Conservation (phyloP, 1,140 invertebrate species). For the Pectinophora gossypiella region DNA sequence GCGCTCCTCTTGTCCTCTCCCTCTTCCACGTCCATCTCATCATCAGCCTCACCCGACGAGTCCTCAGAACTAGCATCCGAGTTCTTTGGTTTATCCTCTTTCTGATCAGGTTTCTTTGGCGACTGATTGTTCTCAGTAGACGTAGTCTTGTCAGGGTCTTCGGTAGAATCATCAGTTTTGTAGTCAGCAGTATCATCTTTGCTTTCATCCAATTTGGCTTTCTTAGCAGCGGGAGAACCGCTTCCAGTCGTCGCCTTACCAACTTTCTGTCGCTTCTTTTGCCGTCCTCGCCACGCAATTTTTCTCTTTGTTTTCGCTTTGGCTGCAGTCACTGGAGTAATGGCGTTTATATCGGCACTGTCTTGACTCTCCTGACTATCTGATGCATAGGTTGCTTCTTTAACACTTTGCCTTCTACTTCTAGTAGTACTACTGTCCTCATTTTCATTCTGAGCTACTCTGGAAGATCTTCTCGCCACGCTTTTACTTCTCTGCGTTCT, state of each 20-base stretch:
- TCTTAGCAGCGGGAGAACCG: constrained; percentile 43
- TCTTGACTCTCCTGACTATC: constrained; percentile 71
- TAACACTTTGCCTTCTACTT: constrained; percentile 43
- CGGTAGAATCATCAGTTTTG: constrained; percentile 44
- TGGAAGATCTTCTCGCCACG: constrained; percentile 57
- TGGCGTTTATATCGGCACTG: constrained; percentile 37
- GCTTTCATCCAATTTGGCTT: constrained; percentile 38
- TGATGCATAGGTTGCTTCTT: constrained; percentile 46
- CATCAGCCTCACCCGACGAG: constrained; percentile 78
- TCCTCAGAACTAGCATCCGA: constrained; percentile 75
- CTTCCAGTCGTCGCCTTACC: constrained; percentile 28
- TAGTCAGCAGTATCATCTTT: constrained; percentile 30
- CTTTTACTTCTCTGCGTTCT: constrained; percentile 65
- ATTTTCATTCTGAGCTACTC: constrained; percentile 54
- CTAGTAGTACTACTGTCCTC: constrained; percentile 49
- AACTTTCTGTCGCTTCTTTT: constrained; percentile 39
- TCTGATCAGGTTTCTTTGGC: constrained; percentile 37
- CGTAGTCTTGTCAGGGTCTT: constrained; percentile 28
- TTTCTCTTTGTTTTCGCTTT: constrained; percentile 68
- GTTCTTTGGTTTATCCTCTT: constrained; percentile 75
- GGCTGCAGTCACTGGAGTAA: constrained; percentile 29
- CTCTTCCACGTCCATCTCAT: constrained; percentile 79
- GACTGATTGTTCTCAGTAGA: constrained; percentile 21
- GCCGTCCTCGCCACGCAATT: constrained; percentile 43
- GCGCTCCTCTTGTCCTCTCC: constrained; percentile 53